Base-by-base conservation (phyloP, 2,888 invertebrate genomes). In the Cerastis leucographa region DNA sequence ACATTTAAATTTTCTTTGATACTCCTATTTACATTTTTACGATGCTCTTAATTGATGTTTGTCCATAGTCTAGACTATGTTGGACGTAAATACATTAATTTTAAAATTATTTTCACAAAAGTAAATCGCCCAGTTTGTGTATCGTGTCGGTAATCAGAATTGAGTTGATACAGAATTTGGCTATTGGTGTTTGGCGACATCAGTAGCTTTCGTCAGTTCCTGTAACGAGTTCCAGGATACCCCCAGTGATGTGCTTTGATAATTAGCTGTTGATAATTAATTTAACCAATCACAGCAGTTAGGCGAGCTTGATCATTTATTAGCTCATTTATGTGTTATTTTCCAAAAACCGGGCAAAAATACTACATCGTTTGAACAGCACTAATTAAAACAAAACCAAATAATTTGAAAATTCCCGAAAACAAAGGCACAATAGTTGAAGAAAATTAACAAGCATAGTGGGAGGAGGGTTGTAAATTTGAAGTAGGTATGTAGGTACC, bases 371-470 rank as follows among this genome's bases (percentile, higher is more conserved):
- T 44, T 25, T 19, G 0, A 66, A 42, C 8, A 22, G n/a, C 19
- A 22, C 2, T 22, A 49, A 56, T 29, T 46, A 44, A 42, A 74
- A 65, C 19, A 64, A 25, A n/a, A 68, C 19, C 61, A 72, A 75
- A 70, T 62, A 51, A 46, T 19, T 72, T 49, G 40, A 22, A 46
- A 75, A 76, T 73, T n/a, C 25, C 29, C 4, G 35, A 69, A 71
- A 78, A 59, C 54, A 61, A 40, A 66, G 46, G 12, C 65, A 71
- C 65, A 69, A 82, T 84, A 85, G 80, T 86, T 80, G 68, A 74
- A 49, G 66, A 85, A 84, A 80, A 76, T 85, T 66, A 79, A 74
- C 88, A 79, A 84, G 77, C 68, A 17, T n/a, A 56, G 61, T 51
- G 42, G 61, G 64, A 65, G n/a, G 59, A 40, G 68, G 71, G 67